Percentiles rank a stretch among this genome's conserved stretches.
Evolutionary conservation across 2,888 invertebrate genomes (phyloP).

Genomic region (Sialis lutaria): DNA sequence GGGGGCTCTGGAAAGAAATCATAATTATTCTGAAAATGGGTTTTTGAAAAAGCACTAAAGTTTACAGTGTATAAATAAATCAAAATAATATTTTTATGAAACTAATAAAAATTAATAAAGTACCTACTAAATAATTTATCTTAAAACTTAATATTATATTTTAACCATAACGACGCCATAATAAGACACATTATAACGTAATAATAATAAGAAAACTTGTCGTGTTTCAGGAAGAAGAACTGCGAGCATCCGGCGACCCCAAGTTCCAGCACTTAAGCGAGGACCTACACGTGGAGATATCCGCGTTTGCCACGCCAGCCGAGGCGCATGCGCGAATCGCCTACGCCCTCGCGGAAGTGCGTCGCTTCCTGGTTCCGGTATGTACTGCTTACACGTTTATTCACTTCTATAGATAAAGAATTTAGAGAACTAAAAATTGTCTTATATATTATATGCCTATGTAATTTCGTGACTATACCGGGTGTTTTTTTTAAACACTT

Average conservation of each 20-base stretch:
- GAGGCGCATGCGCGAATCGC: conserved; percentile 79
- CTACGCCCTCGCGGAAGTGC: conserved; percentile 63
- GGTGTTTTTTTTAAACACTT: too few species aligned
- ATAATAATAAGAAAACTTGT: background rate
- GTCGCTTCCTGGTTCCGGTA: conserved; percentile 66
- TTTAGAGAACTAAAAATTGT: too few species aligned
- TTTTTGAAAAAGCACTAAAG: too few species aligned
- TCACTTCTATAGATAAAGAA: too few species aligned
- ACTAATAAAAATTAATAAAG: background rate
- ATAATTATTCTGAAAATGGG: too few species aligned
- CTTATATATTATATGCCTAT: too few species aligned
- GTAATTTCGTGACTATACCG: too few species aligned
- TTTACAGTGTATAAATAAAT: background rate
- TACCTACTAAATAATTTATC: background rate
- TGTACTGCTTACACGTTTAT: conserved; percentile 18
- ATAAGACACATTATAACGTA: background rate
- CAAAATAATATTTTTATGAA: background rate
- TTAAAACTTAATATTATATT: background rate
- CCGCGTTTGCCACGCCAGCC: conserved; percentile 77
- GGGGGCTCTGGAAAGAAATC: too few species aligned
- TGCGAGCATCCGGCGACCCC: conserved; percentile 78
- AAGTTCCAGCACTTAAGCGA: conserved; percentile 84
- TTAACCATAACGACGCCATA: background rate
- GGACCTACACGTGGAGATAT: conserved; percentile 82
- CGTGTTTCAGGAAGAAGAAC: conserved; percentile 62